A percentile compares a stretch with the other conserved stretches of the same genome.
These are phyloP conservation scores for Ariopsis seemanni DNA, from an alignment of 2,113 vertebrate species.

Conservation along the genomic window DNA sequence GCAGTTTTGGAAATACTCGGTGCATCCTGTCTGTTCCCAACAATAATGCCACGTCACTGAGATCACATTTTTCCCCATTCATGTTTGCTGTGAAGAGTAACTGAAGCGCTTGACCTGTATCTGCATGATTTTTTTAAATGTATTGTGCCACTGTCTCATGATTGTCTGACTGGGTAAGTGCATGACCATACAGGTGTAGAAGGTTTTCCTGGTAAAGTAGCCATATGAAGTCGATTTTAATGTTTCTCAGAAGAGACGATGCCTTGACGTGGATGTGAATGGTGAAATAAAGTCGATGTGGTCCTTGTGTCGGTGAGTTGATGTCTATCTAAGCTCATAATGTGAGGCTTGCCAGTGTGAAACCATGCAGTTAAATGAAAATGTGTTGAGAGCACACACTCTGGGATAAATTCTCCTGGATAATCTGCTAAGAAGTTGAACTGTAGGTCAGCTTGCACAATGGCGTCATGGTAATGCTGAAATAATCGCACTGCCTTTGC, in stretches of 20 bases:
- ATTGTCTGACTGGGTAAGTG: background rate
- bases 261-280: background rate
- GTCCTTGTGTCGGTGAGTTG: background rate
- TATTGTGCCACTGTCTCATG: background rate
- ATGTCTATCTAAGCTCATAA: background rate
- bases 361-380: background rate
- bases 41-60: background rate
- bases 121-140: background rate
- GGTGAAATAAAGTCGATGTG: background rate
- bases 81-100: background rate
- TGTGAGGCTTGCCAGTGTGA: background rate
- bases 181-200: background rate
- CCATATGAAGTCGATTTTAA: background rate
- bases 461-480: slow-evolving; percentile 11
- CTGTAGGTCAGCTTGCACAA: slow-evolving; percentile 1
- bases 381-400: background rate
- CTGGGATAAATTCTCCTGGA: background rate
- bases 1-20: background rate
- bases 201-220: background rate
- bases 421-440: slow-evolving; percentile 25
- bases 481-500: background rate
- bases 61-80: background rate
- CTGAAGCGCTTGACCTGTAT: background rate
- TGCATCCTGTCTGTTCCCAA: background rate
- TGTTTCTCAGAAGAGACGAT: background rate